Evolutionary conservation across 2,113 vertebrate genomes (phyloP), one percentile per base, ranked within the genome.

Genomic region (Dascyllus trimaculatus): DNA sequence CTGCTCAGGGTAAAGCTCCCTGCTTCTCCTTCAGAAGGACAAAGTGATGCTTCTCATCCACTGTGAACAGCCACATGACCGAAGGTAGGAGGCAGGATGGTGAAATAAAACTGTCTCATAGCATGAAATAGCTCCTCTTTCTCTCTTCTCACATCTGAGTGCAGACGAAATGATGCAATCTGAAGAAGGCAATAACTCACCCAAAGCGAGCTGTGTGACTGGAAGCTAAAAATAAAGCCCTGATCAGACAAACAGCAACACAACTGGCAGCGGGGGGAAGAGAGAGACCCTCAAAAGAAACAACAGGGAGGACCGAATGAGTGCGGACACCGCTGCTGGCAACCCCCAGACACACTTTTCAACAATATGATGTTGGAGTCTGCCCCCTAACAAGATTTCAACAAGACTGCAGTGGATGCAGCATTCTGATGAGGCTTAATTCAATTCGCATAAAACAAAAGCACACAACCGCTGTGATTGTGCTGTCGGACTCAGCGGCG

Each of bases 1-100:
- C 81, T 60, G 68, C 82, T 78, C 56, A 4, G 58, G 74, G 67
- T 76, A 80, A 56, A 68, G 63, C 88, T 89, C 64, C 11, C 56
- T 65, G 60, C 15, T 45, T 85, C 84, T 65, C 80, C 87, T 89
- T 88, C 85, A 89, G 75, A 93, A 93, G 87, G 89, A 85, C 88
- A 89, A 73, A 84, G 59, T 69, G 51, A 78, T 54, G 73, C 59
- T 67, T 79, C 68, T 71, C 59, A 66, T 85, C 61, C 56, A 24
- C 73, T 40, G 63, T 32, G 64, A 68, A 61, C 66, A 71, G 58
- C 69, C 26, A 15, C 64, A 53, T 40, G 71, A 84, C 40, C 40
- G 21, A 80, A 71, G 78, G 74, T 62, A 68, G 76, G 66, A 65
- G 75, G 80, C 9, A 85, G 56, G 70, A 65, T 0, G 26, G 68